Evolutionary conservation across 2,797 vertebrate genomes (phyloP).

Genomic region (Sebastes glaucus): DNA sequence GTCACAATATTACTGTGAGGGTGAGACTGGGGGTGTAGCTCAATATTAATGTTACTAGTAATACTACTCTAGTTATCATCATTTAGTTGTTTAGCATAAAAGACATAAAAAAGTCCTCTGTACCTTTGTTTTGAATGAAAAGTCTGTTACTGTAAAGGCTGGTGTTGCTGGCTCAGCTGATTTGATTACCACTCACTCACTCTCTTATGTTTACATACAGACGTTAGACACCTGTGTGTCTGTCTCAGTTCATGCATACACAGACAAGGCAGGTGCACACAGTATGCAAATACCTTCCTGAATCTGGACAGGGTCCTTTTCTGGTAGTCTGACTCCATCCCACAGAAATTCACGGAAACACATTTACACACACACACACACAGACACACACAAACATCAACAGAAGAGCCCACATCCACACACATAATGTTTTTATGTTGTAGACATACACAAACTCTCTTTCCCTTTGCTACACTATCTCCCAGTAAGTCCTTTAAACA

Average conservation of each 20-base stretch:
- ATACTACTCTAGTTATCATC: neutral
- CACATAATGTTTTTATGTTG: constrained; percentile 14
- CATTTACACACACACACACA: no score
- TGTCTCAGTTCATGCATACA: neutral
- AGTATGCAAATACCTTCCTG: constrained; percentile 25
- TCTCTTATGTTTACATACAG: constrained; percentile 1
- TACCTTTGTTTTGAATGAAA: neutral
- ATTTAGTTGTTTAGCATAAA: neutral
- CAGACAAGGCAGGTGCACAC: neutral
- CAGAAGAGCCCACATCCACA: neutral
- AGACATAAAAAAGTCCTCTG: neutral
- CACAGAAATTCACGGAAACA: neutral
- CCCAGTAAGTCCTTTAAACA: neutral
- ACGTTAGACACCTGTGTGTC: neutral
- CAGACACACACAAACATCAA: neutral
- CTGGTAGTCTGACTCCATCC: neutral
- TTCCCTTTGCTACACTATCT: neutral
- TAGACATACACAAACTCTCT: neutral
- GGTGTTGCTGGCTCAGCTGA: neutral
- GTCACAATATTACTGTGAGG: neutral
- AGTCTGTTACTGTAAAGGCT: neutral
- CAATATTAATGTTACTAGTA: neutral
- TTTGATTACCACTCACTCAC: neutral
- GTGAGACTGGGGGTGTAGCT: no score
- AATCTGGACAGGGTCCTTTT: neutral